phyloP scores from a whole-genome alignment of 2,888 invertebrate species.

The Operophtera brumata region DNA sequence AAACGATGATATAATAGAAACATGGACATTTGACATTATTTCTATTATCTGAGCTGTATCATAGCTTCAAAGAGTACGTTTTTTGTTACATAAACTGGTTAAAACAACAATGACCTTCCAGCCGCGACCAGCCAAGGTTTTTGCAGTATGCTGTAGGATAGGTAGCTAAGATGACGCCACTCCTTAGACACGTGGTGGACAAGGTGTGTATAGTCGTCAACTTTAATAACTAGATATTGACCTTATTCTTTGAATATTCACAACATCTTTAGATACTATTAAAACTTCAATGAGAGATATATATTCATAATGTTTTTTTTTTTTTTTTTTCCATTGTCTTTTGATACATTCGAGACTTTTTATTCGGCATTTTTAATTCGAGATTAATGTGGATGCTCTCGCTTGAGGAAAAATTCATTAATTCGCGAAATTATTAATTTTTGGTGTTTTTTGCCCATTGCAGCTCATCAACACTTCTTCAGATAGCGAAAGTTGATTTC shows the following conservation, averaged over 20 bases:
- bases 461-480: no score
- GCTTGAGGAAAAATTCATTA: no score
- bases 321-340: no score
- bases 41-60: neutral
- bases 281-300: no score
- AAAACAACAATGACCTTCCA: constrained; percentile 28
- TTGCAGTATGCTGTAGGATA: constrained; percentile 15
- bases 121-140: constrained; percentile 30
- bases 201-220: neutral
- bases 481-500: no score
- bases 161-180: constrained; percentile 27
- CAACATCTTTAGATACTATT: neutral
- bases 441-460: no score
- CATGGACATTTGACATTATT: neutral
- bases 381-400: no score
- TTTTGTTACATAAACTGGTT: constrained; percentile 18
- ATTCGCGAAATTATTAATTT: no score
- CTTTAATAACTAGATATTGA: neutral
- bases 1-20: neutral
- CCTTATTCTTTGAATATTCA: neutral
- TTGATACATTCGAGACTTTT: no score
- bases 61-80: constrained; percentile 7
- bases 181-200: constrained; percentile 11
- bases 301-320: no score
- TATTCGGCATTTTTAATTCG: no score